Evolutionary conservation across 2,797 vertebrate genomes (phyloP).

Genomic region (Limnodromus scolopaceus): DNA sequence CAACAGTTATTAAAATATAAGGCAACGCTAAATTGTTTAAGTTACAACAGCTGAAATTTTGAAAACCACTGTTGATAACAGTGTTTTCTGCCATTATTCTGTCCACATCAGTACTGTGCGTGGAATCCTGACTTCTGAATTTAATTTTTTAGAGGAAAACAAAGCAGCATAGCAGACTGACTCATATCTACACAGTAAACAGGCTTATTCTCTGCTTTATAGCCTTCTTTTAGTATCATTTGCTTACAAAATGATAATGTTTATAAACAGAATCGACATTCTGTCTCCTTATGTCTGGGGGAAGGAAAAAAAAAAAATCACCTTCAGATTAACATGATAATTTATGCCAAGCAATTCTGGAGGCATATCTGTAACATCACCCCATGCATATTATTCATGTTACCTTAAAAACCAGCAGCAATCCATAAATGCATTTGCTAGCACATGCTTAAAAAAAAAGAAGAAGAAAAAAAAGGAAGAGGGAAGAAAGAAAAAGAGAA

Average conservation of each 20-base stretch:
- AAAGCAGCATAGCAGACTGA: neutral
- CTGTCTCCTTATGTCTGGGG: neutral
- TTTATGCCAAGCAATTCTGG: neutral
- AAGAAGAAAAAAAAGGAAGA: accelerated
- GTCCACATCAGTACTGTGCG: accelerated
- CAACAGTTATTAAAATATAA: slow-evolving; percentile 6
- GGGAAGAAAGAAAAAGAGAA: neutral
- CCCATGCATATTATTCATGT: neutral
- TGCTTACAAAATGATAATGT: neutral
- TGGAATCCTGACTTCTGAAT: neutral
- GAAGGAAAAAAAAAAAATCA: neutral
- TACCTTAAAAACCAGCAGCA: neutral
- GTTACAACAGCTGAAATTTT: neutral
- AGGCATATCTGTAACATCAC: neutral
- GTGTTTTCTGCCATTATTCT: neutral
- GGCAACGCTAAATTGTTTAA: accelerated
- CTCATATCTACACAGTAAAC: neutral
- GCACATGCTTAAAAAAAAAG: neutral
- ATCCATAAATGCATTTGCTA: neutral
- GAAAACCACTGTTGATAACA: neutral
- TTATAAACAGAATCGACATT: slow-evolving; percentile 31
- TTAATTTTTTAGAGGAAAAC: neutral
- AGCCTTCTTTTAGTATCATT: neutral
- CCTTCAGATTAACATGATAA: neutral
- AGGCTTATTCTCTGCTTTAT: neutral